Conservation (phyloP, 2,797 vertebrate species). For the Chelon auratus region DNA sequence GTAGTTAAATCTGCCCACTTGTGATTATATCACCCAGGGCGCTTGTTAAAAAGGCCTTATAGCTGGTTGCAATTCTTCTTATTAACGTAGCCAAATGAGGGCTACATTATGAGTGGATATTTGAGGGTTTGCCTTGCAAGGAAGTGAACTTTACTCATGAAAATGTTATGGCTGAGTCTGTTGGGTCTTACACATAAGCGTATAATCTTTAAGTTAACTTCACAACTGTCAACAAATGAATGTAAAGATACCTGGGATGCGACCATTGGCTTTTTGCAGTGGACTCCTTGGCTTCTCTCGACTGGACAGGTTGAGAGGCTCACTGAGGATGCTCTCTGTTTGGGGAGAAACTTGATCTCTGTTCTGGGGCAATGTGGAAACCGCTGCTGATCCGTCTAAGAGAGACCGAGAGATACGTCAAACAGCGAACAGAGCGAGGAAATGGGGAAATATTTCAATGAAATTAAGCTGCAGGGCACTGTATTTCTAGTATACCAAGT, state of each 20-base stretch:
- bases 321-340: conserved; percentile 26
- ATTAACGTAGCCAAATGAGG: neutral
- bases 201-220: neutral
- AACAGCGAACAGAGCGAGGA: neutral
- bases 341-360: conserved; percentile 20
- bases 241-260: conserved; percentile 85
- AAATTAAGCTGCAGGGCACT: neutral
- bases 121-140: neutral
- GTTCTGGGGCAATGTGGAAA: conserved; percentile 9
- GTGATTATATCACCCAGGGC: no score
- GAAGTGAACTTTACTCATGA: neutral
- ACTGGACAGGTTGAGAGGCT: conserved; percentile 84
- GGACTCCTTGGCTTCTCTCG: conserved; percentile 55
- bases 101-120: neutral
- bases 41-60: neutral
- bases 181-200: no score
- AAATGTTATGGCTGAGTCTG: neutral
- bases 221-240: neutral
- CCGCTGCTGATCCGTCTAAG: conserved; percentile 27
- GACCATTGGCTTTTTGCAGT: conserved; percentile 81
- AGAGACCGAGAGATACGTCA: neutral
- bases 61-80: neutral
- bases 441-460: neutral
- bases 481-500: neutral
- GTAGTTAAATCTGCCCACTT: no score